A percentile compares a stretch with the other conserved stretches of the same genome.
Evolutionary conservation across 1,140 invertebrate species (phyloP).

Genomic region (Babylonia areolata): DNA sequence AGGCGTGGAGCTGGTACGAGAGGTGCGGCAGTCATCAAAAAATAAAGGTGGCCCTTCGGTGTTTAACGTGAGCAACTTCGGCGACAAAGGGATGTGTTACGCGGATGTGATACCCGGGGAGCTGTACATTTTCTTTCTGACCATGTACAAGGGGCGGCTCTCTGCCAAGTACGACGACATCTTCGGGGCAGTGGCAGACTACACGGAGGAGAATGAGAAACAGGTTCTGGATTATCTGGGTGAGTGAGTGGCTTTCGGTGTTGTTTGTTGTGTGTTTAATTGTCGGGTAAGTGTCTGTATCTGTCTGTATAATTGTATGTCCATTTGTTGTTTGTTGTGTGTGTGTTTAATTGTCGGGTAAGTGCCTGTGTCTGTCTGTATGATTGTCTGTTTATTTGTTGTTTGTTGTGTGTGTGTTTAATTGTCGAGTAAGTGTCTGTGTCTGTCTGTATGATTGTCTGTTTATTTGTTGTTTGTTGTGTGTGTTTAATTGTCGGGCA

Average conservation of each 20-base stretch:
- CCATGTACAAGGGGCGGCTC: constrained; percentile 65
- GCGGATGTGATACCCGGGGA: constrained; percentile 67
- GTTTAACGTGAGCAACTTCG: constrained; percentile 73
- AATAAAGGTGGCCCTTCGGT: constrained; percentile 33
- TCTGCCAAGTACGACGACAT: constrained; percentile 75
- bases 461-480: too few species aligned
- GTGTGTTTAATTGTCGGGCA: too few species aligned
- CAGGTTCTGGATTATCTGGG: constrained; percentile 65
- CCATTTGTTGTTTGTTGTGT: too few species aligned
- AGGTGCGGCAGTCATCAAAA: constrained; percentile 37
- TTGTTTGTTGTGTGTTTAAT: not conserved
- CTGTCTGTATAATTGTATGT: too few species aligned
- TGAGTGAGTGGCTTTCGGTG: constrained; percentile 44
- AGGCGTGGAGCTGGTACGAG: constrained; percentile 56
- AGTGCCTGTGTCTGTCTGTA: too few species aligned
- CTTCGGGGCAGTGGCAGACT: constrained; percentile 69
- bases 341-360: too few species aligned
- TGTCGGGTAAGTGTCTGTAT: not conserved
- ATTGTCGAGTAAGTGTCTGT: too few species aligned
- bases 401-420: too few species aligned
- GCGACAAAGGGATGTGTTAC: constrained; percentile 73
- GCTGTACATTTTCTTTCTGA: constrained; percentile 72
- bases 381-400: too few species aligned
- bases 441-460: too few species aligned
- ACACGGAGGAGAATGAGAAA: constrained; percentile 59